These are phyloP conservation scores for Euglossa dilemma DNA, from an alignment of 1,140 invertebrate species.

Conservation along the genomic window DNA sequence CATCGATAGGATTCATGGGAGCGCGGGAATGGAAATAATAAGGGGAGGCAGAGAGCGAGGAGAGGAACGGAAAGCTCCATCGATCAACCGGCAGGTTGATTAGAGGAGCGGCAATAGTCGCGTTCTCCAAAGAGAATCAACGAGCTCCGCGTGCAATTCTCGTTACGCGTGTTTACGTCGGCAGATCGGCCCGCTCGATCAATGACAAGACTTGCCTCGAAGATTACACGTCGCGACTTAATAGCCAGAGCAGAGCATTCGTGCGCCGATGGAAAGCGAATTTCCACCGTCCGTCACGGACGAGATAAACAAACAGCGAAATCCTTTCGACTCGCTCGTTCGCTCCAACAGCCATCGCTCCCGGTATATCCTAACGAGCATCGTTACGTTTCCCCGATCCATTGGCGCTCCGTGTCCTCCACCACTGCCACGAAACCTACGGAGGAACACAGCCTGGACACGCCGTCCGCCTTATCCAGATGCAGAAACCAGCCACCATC, in stretches of 20 bases:
- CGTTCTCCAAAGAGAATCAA: slow-evolving; percentile 18
- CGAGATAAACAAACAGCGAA: neutral
- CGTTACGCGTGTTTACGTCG: slow-evolving; percentile 28
- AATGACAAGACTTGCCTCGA: slow-evolving; percentile 6
- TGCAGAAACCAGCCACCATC: neutral
- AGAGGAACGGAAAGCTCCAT: neutral
- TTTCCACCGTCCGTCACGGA: neutral
- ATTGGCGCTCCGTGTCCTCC: neutral
- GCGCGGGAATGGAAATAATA: neutral
- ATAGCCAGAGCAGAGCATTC: neutral
- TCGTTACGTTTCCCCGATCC: neutral
- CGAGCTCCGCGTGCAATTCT: neutral
- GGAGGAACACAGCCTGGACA: too few species aligned
- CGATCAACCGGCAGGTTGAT: slow-evolving; percentile 16
- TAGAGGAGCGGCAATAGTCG: slow-evolving; percentile 7
- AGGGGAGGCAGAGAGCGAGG: neutral
- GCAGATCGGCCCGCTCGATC: slow-evolving; percentile 15
- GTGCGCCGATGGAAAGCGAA: slow-evolving; percentile 10
- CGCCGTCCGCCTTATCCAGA: neutral
- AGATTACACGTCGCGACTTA: slow-evolving; percentile 17
- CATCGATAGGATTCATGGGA: neutral
- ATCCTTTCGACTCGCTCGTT: too few species aligned
- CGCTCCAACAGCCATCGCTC: too few species aligned
- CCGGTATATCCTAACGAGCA: neutral
- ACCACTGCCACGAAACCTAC: too few species aligned